These are phyloP conservation scores for Hirtodrosophila trivittata DNA, from an alignment of 2,888 invertebrate genomes.

Conservation along the genomic window DNA sequence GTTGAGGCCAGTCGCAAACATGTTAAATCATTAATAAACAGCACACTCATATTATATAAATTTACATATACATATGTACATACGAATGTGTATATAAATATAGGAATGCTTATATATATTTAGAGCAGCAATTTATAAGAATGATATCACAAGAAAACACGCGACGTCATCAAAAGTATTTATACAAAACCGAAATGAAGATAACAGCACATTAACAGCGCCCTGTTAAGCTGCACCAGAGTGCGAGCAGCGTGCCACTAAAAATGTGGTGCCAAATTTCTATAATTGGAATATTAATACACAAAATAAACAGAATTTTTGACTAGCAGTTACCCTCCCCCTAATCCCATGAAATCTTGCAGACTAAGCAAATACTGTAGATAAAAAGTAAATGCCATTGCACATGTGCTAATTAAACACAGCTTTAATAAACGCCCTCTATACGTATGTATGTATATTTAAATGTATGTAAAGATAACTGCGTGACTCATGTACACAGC, in stretches of 20 bases:
- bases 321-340: too few relatives aligned
- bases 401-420: conserved; percentile 28
- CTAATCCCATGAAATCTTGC: too few relatives aligned
- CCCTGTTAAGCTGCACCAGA: conserved; percentile 8
- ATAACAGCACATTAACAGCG: not conserved
- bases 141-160: conserved; percentile 38
- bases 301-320: too few relatives aligned
- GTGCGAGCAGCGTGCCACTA: not conserved
- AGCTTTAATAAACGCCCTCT: conserved; percentile 21
- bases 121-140: conserved; percentile 49
- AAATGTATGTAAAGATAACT: conserved; percentile 4
- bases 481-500: conserved; percentile 44
- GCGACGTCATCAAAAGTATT: conserved; percentile 33
- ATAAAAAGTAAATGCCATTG: not conserved
- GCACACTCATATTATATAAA: not conserved
- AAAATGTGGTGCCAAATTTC: conserved; percentile 8
- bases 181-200: not conserved
- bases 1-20: conserved; percentile 22
- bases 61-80: not conserved
- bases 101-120: conserved; percentile 3
- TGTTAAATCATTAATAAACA: not conserved
- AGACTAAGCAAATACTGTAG: not conserved
- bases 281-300: too few relatives aligned
- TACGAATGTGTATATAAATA: not conserved
- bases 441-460: too few relatives aligned